Base-by-base conservation (phyloP, 1,140 invertebrate species). In the Zaprionus lachaisei region DNA sequence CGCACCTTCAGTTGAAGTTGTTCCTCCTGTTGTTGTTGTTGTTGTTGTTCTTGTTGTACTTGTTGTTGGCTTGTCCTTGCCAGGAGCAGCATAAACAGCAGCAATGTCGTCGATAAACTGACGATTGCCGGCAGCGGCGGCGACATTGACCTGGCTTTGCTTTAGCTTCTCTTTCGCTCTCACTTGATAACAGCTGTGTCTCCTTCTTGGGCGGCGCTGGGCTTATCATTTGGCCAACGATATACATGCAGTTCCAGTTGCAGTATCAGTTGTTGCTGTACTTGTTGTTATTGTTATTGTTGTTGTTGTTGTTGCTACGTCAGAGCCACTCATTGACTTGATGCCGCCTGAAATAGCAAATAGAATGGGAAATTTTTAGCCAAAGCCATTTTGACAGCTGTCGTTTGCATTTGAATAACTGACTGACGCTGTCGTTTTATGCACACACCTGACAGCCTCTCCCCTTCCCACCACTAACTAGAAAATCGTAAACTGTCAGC, bases 331-430 rank as follows among this genome's bases (percentile, higher is more conserved):
- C 81, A 76, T 76, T 79, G 84, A 81, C 41, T 47, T 47, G 41
- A n/a, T 47, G 41, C 62, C 72, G 72, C 58, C 69, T 77, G 60
- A 77, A 47, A 67, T 61, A 34, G n/a, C 37, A 75, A 56, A 58
- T 57, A 54, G 72, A 64, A 51, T 37, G 75, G 83, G 55, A 70
- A 80, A 69, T 90, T 84, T 79, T 84, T 84, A 74, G 72, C 63
- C 73, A 81, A 85, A 85, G 72, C 85, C 85, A 73, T 89, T 89
- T 89, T 81, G 85, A 90, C 85, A 89, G 85, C 81, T 89, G 85
- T 89, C 85, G 85, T 85, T 90, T 90, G 85, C 85, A 89, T 89
- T 90, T 89, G 85, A 89, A 89, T 89, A 89, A 89, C 84, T 89
- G 84, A 72, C 75, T 89, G 84, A 69, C 72, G 72, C 78, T 69